Conservation (phyloP, 2,888 invertebrate species). For the Agriopis marginaria region DNA sequence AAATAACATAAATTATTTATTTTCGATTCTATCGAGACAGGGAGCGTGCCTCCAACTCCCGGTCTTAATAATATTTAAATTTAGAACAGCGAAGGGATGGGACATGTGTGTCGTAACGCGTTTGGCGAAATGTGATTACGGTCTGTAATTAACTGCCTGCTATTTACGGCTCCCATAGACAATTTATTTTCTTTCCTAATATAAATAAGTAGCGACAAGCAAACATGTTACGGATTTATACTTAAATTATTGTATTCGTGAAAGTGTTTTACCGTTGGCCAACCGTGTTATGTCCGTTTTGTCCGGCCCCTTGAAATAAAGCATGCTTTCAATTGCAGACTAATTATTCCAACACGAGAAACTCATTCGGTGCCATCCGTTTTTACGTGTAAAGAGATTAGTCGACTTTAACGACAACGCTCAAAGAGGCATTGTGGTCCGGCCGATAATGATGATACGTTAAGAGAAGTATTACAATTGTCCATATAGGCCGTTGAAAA, state of each 20-base stretch:
- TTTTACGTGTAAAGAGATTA: constrained; percentile 85
- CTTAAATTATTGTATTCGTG: constrained; percentile 79
- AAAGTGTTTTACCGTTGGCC: constrained; percentile 84
- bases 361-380: constrained; percentile 80
- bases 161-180: constrained; percentile 74
- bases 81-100: constrained; percentile 85
- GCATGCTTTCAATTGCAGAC: constrained; percentile 85
- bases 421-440: constrained; percentile 79
- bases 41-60: constrained; percentile 77
- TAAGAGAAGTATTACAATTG: constrained; percentile 81
- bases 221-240: constrained; percentile 65
- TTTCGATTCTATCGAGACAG: constrained; percentile 73
- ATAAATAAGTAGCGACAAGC: constrained; percentile 54
- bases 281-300: constrained; percentile 81
- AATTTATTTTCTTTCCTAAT: constrained; percentile 72
- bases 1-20: constrained; percentile 75
- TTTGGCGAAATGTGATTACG: constrained; percentile 87
- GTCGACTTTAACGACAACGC: constrained; percentile 78
- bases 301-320: constrained; percentile 82
- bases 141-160: constrained; percentile 82
- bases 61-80: constrained; percentile 82
- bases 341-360: constrained; percentile 86
- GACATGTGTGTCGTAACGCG: constrained; percentile 85
- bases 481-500: constrained; percentile 76
- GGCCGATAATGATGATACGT: constrained; percentile 81